phyloP scores from a whole-genome alignment of 2,797 vertebrate species.

The Liparis tanakae region DNA sequence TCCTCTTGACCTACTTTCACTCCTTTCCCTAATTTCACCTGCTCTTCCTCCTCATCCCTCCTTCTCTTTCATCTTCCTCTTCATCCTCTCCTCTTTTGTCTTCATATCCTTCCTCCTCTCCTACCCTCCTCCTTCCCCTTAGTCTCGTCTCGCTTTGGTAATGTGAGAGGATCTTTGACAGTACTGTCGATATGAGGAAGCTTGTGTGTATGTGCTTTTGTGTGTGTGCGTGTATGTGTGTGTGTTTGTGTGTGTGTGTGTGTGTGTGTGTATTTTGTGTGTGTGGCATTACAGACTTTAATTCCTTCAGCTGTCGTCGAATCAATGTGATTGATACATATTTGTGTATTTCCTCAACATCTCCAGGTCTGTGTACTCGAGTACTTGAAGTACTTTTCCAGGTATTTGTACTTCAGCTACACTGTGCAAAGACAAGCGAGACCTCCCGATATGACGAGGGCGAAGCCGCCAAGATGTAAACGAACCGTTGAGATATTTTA shows the following conservation, averaged over 20 bases:
- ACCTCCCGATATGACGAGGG: background rate
- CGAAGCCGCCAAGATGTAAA: background rate
- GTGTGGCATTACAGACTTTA: constrained; percentile 1
- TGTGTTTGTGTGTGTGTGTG: background rate
- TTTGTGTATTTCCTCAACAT: too few relatives aligned
- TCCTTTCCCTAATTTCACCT: background rate
- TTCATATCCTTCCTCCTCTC: background rate
- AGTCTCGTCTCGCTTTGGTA: background rate
- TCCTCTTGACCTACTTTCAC: background rate
- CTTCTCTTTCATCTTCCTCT: background rate
- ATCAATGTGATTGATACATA: too few relatives aligned
- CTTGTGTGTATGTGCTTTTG: constrained; percentile 13
- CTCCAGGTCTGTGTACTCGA: too few relatives aligned
- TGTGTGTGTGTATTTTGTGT: constrained; percentile 10
- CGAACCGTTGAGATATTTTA: background rate
- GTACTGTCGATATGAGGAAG: constrained; percentile 39
- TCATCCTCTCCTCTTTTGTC: too few relatives aligned
- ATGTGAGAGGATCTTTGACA: constrained; percentile 36
- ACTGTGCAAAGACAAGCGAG: too few relatives aligned
- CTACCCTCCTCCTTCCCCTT: too few relatives aligned
- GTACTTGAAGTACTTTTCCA: too few relatives aligned
- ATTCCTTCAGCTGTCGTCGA: background rate
- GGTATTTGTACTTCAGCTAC: too few relatives aligned
- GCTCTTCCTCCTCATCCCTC: background rate
- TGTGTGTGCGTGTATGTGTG: background rate